Evolutionary conservation across 2,888 invertebrate genomes (phyloP).

Genomic region (Zeuzera pyrina): DNA sequence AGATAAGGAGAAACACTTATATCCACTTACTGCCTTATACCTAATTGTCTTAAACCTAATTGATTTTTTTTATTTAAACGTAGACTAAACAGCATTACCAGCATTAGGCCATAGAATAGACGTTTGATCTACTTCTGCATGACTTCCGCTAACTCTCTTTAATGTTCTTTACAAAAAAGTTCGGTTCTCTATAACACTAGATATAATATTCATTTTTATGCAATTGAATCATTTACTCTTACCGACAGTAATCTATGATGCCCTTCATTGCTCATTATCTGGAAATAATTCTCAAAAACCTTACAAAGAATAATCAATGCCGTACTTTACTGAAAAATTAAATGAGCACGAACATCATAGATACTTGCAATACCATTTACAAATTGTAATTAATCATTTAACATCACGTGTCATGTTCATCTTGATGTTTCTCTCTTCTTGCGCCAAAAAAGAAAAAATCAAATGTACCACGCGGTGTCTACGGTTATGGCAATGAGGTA

Average conservation of each 20-base stretch:
- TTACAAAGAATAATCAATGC: conserved; percentile 12
- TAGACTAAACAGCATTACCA: too few relatives aligned
- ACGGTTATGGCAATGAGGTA: conserved; percentile 95
- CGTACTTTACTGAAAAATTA: background rate
- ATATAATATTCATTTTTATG: too few relatives aligned
- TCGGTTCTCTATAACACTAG: too few relatives aligned
- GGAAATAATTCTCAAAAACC: conserved; percentile 13
- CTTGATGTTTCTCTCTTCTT: conserved; percentile 73
- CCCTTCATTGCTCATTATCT: conserved; percentile 8
- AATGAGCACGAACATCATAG: conserved; percentile 26
- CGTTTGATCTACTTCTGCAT: too few relatives aligned
- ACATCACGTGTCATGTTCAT: conserved; percentile 45
- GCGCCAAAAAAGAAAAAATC: conserved; percentile 83
- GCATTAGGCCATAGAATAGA: too few relatives aligned
- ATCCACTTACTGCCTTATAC: too few relatives aligned
- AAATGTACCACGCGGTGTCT: conserved; percentile 96
- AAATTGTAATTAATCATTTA: background rate
- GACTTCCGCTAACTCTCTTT: too few relatives aligned
- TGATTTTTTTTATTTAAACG: too few relatives aligned
- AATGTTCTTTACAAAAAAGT: too few relatives aligned
- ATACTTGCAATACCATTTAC: conserved; percentile 22
- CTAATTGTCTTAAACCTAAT: too few relatives aligned
- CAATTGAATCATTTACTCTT: conserved; percentile 27
- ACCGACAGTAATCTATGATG: conserved; percentile 34
- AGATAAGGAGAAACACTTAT: too few relatives aligned